Evolutionary conservation across 2,113 vertebrate genomes (phyloP), one percentile per base, ranked within the genome.

Genomic region (Engystomops pustulosus): DNA sequence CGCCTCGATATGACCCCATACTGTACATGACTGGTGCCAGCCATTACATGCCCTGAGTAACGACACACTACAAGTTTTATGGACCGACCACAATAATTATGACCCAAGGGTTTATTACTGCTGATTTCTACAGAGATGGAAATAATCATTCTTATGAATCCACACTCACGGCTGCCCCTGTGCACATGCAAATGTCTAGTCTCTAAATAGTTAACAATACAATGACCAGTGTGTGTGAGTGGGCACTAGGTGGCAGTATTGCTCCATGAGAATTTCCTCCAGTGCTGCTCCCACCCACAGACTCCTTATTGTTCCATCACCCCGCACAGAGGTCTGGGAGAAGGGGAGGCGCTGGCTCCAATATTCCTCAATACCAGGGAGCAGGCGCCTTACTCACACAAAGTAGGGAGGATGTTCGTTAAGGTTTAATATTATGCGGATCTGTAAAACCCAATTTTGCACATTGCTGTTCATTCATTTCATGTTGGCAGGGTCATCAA

Each of bases 211-310:
- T 80, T 30, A 0, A 55, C 80, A 77, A 27, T 86, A 86, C 84
- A 89, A 34, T 2, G 86, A 86, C 3, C 18, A 25, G 53, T 60
- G 76, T 25, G 3, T 10, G 10, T 55, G 41, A 67, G 20, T 34
- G 68, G 8, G 86, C 89, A 87, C 74, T 53, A 89, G 89, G 69
- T 90, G 88, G 87, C 89, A 90, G 83, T 79, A 69, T 87, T 83
- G 30, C 82, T 76, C 85, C 82, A 83, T 12, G 3, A 55, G 34
- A 69, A 1, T 75, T 45, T 0, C 0, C 77, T 15, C 3, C 25
- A 15, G 72, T 53, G 49, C 53, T 27, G 62, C 17, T 67, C 55
- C 70, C 55, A 76, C 27, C 69, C 81, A 34, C 44, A 36, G 81
- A n/a, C 55, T 65, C 69, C 45, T 75, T 65, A 65, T 76, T 76